Evolutionary conservation across 2,888 invertebrate genomes (phyloP), one percentile per base, ranked within the genome.

Genomic region (Frankliniella fusca): DNA sequence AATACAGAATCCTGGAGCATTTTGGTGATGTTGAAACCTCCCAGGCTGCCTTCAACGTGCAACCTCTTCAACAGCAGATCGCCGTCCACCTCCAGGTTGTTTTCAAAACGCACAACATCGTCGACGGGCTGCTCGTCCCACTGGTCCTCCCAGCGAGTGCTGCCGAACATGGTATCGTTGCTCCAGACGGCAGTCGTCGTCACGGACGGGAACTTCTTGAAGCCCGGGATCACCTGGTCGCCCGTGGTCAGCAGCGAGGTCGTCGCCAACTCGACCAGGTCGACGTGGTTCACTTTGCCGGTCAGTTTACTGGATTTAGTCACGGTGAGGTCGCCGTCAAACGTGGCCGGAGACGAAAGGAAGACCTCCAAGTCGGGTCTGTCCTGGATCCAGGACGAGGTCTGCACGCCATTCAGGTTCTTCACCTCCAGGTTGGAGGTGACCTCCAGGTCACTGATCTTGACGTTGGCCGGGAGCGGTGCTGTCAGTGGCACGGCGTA

Each of bases 1-100:
- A 76, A 76, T 12, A 76, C 70, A 8, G 70, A 76, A 27, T 76
- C 70, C 70, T 76, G n/a, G 23, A 76, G 70, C 23, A 27, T 76
- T 10, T 23, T 10, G 23, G 12, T 76, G 23, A 76, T n/a, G 23
- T 76, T 9, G 23, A 76, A 9, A 10, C 27, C 70, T 27, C 70
- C 70, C 27, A 76, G 70, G 12, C 27, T 23, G 70, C 70, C 70
- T 27, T 76, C 70, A 11, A 76, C 23, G 23, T 23, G 23, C 23
- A 76, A 27, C 9, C 70, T 23, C 70, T 76, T 76, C 11, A 76
- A 10, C 11, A 11, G 8, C 70, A 76, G 27, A 3, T 23, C 23
- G 9, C 70, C 70, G 1, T 76, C 11, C 23, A 76, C 27, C 27
- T 10, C 23, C 70, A 76, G 11, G 70, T 76, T 27, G 70, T 76